Conservation (phyloP, 2,113 vertebrate genomes). For the Cheirogaleus medius region DNA sequence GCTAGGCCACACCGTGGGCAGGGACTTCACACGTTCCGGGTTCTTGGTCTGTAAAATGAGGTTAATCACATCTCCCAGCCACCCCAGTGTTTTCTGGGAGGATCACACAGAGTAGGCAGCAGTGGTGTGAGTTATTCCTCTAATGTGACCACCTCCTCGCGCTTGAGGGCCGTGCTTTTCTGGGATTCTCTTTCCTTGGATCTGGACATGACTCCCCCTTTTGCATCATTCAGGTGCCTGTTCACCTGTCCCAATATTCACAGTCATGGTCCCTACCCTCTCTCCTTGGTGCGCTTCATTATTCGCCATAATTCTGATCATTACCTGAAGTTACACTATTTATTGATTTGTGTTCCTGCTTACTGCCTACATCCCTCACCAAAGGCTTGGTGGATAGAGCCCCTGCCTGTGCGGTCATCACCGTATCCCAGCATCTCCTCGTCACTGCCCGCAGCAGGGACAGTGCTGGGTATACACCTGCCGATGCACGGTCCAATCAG, state of each 20-base stretch:
- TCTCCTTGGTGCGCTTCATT: rapidly evolving
- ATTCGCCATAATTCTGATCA: neutral
- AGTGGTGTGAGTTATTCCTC: neutral
- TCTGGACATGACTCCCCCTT: rapidly evolving
- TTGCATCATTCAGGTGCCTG: neutral
- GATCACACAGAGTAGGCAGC: rapidly evolving
- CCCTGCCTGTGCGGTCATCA: rapidly evolving
- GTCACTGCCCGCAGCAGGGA: neutral
- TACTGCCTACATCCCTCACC: rapidly evolving
- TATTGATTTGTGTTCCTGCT: too few species aligned
- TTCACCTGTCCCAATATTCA: rapidly evolving
- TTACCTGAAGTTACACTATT: neutral
- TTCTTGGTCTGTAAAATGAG: neutral
- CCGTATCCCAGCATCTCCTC: too few species aligned
- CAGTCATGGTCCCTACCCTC: rapidly evolving
- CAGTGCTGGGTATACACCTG: rapidly evolving
- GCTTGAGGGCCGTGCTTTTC: neutral
- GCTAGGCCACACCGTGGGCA: neutral
- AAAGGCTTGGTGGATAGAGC: neutral
- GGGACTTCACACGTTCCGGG: rapidly evolving
- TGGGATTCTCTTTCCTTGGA: neutral
- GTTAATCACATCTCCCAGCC: neutral
- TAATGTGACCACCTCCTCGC: neutral
- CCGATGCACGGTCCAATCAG: rapidly evolving
- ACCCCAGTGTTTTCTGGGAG: rapidly evolving